Evolutionary conservation across 2,888 invertebrate genomes (phyloP).

Genomic region (Lordiphosa andalusiaca): DNA sequence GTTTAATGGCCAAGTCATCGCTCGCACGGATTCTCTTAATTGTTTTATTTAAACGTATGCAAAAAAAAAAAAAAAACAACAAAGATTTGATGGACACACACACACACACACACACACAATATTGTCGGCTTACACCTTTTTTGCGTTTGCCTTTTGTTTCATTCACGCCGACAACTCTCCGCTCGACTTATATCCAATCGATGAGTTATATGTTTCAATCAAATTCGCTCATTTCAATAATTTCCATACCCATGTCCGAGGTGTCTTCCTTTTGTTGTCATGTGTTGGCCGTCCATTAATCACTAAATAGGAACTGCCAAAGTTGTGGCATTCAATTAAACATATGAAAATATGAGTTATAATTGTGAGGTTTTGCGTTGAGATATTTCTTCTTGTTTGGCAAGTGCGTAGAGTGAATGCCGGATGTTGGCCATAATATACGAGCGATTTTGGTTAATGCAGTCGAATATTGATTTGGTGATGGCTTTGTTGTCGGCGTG

Average conservation of each 20-base stretch:
- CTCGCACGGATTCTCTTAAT: conserved; percentile 67
- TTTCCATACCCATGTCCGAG: conserved; percentile 11
- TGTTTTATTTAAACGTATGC: conserved; percentile 74
- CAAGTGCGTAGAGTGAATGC: conserved; percentile 53
- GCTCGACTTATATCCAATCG: conserved; percentile 41
- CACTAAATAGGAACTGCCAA: conserved; percentile 52
- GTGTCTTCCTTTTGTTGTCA: conserved; percentile 32
- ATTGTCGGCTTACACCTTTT: conserved; percentile 36
- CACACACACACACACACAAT: conserved; percentile 6
- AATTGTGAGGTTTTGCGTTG: conserved; percentile 33
- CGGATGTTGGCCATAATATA: conserved; percentile 41
- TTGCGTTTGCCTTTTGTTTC: conserved; percentile 25
- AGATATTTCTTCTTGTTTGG: conserved; percentile 25
- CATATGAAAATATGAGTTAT: conserved; percentile 36
- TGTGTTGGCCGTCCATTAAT: conserved; percentile 56
- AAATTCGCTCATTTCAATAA: conserved; percentile 37
- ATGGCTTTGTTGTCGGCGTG: no score
- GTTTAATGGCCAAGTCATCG: conserved; percentile 51
- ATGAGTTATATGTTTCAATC: conserved; percentile 48
- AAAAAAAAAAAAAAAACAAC: no score
- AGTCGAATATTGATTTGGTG: not conserved
- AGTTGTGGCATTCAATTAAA: conserved; percentile 36
- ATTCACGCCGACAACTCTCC: conserved; percentile 31
- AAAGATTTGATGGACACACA: conserved; percentile 71
- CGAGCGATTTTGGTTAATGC: not conserved